Conservation (phyloP, 2,797 vertebrate genomes). For the Meriones psammophilus region DNA sequence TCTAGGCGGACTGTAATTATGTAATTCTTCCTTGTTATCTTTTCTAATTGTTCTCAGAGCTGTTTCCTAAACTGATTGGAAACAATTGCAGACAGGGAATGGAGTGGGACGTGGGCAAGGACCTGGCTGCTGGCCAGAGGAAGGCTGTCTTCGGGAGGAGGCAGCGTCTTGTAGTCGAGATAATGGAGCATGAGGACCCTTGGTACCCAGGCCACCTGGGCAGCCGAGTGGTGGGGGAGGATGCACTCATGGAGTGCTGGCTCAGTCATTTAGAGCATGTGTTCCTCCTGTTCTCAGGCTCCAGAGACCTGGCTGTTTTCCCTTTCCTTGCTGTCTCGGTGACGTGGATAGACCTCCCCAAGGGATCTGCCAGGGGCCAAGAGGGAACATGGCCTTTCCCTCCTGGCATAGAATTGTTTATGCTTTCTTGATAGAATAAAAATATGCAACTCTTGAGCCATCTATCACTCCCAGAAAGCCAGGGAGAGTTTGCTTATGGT, state of each 20-base stretch:
- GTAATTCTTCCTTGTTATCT: conserved; percentile 92
- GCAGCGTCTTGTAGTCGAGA: neutral
- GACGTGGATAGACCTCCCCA: conserved; percentile 76
- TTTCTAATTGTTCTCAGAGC: conserved; percentile 91
- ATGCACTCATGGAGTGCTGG: conserved; percentile 53
- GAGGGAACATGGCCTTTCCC: conserved; percentile 64
- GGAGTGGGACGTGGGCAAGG: conserved; percentile 86
- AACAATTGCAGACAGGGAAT: conserved; percentile 89
- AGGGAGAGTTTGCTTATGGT: neutral
- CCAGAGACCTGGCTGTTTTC: conserved; percentile 80
- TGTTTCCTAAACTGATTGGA: conserved; percentile 90
- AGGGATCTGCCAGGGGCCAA: neutral
- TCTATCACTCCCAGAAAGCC: neutral
- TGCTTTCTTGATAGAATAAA: conserved; percentile 77
- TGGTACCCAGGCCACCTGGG: conserved; percentile 37
- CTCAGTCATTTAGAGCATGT: conserved; percentile 40
- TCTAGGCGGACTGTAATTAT: conserved; percentile 89
- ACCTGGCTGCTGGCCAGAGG: conserved; percentile 82
- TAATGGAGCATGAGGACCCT: accelerated
- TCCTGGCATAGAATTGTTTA: conserved; percentile 79
- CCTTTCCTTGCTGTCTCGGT: conserved; percentile 33
- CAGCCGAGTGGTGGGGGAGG: conserved; percentile 41
- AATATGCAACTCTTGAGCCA: conserved; percentile 54
- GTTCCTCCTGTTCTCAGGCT: conserved; percentile 48
- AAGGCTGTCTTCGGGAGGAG: conserved; percentile 61